These are phyloP conservation scores for Athalia cordata DNA, from an alignment of 2,888 invertebrate species.

Conservation along the genomic window DNA sequence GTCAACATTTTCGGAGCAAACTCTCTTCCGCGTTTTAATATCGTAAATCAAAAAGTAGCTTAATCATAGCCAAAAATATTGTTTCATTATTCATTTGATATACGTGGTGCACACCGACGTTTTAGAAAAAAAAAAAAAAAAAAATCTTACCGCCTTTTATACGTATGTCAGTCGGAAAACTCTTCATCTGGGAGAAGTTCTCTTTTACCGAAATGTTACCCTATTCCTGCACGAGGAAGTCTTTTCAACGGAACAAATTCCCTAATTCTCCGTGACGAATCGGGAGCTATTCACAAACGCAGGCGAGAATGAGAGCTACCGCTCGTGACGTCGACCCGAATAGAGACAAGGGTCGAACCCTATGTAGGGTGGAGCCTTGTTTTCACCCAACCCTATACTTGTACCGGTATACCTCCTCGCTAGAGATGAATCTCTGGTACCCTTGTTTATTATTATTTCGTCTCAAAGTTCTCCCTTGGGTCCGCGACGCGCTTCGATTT, in stretches of 20 bases:
- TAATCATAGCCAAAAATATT: not conserved
- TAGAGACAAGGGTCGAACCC: not conserved
- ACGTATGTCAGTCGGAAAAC: not conserved
- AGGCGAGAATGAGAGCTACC: not conserved
- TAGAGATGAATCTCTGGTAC: conserved; percentile 24
- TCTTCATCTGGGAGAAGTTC: not conserved
- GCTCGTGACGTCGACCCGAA: not conserved
- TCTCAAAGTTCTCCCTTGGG: conserved; percentile 8
- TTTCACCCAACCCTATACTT: conserved; percentile 26
- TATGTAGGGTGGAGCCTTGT: conserved; percentile 18
- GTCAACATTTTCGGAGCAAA: not conserved
- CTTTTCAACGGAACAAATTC: conserved; percentile 37
- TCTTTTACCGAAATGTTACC: conserved; percentile 37
- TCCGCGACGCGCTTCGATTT: not conserved
- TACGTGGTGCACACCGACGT: not conserved
- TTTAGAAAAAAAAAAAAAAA: not conserved
- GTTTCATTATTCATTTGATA: not conserved
- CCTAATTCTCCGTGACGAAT: conserved; percentile 25
- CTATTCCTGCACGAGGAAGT: conserved; percentile 32
- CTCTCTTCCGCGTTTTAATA: conserved; percentile 25
- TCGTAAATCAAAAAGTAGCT: not conserved
- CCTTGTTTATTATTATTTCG: conserved; percentile 43
- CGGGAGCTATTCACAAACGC: conserved; percentile 15
- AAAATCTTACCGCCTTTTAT: not conserved
- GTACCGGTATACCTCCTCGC: conserved; percentile 19